Evolutionary conservation across 2,797 vertebrate species (phyloP), one percentile per base, ranked within the genome.

Genomic region (Gallinago solitaria): DNA sequence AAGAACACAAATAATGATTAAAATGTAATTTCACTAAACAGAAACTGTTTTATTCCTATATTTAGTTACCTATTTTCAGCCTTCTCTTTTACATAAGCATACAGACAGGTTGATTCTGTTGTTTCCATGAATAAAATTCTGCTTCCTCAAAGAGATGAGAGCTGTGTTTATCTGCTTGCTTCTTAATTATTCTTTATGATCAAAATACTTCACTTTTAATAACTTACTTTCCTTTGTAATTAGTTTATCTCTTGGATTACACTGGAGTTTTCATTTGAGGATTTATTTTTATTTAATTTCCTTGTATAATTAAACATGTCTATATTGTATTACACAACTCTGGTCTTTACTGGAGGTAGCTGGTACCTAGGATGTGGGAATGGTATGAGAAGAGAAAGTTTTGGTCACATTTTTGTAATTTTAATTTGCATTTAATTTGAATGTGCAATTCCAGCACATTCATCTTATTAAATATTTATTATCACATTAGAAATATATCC

Each of bases 181-280:
- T 74, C 61, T 80, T 89, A 82, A 86, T 93, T 93, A 90, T 74
- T 71, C 67, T 84, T 90, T 90, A 80, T 78, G 86, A 88, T 86
- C 39, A 77, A 82, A 86, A 90, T 64, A 60, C 39, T 94, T 93
- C 35, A 91, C 18, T 91, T 90, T 67, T 89, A 93, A 95, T 93
- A 95, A 65, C 23, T 77, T 82, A 59, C 11, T 91, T 30, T 93
- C 14, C 23, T 75, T 76, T 80, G 10, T 75, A 96, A 96, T 81
- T 90, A 69, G 47, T 76, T 96, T 89, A 90, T 70, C 32, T 67
- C 47, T 89, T 83, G 53, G 51, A 86, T 90, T 93, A 68, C 59
- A 47, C 4, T 60, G 57, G 25, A 68, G 37, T 51, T 90, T 93
- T 92, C 79, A 65, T 65, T 67, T 82, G 87, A 94, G 64, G 20